Evolutionary conservation across 2,797 vertebrate genomes (phyloP), one percentile per base, ranked within the genome.

Genomic region (Sebastes itinus): DNA sequence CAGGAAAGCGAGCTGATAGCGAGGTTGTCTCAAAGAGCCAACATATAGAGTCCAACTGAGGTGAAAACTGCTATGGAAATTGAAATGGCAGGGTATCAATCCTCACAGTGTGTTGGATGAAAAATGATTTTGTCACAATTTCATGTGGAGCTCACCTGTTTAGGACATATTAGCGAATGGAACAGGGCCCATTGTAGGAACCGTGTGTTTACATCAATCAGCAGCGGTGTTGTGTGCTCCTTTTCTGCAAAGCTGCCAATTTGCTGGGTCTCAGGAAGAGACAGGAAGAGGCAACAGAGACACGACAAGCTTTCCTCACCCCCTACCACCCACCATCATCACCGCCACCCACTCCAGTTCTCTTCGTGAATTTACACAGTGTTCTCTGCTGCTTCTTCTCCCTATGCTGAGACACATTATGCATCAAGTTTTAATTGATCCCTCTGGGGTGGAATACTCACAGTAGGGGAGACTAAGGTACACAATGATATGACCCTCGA

Each of bases 371-470:
- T 83, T 86, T 80, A 73, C 54, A 83, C 75, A 73, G 81, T 30
- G n/a, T 81, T 80, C 69, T 68, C 38, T 32, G 58, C 67, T 30
- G 80, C 73, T 67, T 69, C 56, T 72, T 71, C 56, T 72, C 69
- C 32, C 65, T 46, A 22, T 78, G 78, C 81, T 72, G 70, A 85
- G 85, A 92, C 84, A 92, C 82, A 95, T 94, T 93, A 94, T 94
- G 89, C 90, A 92, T 94, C 90, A 91, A 81, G 87, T 85, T 90
- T 94, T 95, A 95, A 96, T 96, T 96, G 95, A 95, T 96, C 93
- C 95, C 96, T 93, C 84, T 95, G 95, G 94, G 95, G 75, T 90
- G 81, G 84, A 70, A 84, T 85, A 89, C 85, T 85, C 77, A 82
- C 83, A 87, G 89, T 87, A 78, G 74, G 76, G 80, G 74, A 83